Evolutionary conservation across 1,140 invertebrate genomes (phyloP), one percentile per base, ranked within the genome.

Genomic region (Anagrus nilaparvatae): DNA sequence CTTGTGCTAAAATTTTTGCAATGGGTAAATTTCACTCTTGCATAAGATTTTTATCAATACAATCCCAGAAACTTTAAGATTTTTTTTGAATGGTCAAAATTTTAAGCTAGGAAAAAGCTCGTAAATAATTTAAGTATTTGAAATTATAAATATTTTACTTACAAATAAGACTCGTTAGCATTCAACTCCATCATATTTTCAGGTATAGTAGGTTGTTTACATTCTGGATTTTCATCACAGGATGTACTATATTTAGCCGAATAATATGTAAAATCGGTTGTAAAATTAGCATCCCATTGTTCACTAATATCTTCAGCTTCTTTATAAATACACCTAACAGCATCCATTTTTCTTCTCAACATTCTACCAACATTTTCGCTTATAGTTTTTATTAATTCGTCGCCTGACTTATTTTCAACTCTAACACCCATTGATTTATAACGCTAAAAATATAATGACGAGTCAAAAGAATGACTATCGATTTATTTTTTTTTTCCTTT

Each of bases 321-420:
- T 31, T 76, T 71, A 44, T 78, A 75, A 44, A 87, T 82, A 50
- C 82, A 84, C 70, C 81, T 76, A 30, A 89, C 78, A 17, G 86
- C 84, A 48, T 87, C 82, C 69, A 86, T 85, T 74, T 89, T 90
- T 37, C 81, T 72, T 27, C 79, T 75, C 35, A 89, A 67, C 82
- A 88, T 85, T 12, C 74, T 74, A 33, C 78, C 76, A 25, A 89
- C 78, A 45, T 81, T 84, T 29, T 75, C 71, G 17, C 81, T 75
- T 29, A 87, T 85, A 20, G 79, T 77, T 34, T 74, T 72, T 40
- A 90, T 73, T 44, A 90, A 72, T 45, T 75, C 72, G 33, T 76
- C 74, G 14, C 84, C 82, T 63, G 87, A 78, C 57, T 86, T 85
- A 28, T 76, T 67, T 54, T 77, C 75, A 13, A 88, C 81, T 49